A percentile compares a stretch with the other conserved stretches of the same genome.
These are phyloP conservation scores for Trididemnum miniatum DNA, from an alignment of 23 tunicate genomes.

Conservation along the genomic window DNA sequence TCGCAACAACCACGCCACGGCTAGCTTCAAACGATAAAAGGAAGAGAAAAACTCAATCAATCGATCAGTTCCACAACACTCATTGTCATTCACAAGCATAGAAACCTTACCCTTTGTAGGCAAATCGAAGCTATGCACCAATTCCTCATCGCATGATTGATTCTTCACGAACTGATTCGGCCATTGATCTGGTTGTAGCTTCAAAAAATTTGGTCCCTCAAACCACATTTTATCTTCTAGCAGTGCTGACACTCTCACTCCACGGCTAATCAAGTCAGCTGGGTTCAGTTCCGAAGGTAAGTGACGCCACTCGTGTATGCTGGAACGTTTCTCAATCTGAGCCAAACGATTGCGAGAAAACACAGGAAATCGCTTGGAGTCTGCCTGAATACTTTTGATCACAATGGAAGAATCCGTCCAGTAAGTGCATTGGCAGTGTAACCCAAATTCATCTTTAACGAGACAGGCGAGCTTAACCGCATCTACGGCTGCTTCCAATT, in stretches of 20 bases:
- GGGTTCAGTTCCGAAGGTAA: conserved; percentile 9
- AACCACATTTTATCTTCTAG: not conserved
- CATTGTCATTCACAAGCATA: not conserved
- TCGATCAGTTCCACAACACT: not conserved
- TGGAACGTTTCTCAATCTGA: not conserved
- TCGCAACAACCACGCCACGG: conserved; percentile 2
- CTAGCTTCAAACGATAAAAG: conserved; percentile 1
- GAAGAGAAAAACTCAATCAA: not conserved
- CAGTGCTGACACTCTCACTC: not conserved
- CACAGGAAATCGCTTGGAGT: conserved; percentile 6
- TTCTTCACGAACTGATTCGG: not conserved
- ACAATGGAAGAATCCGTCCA: conserved; percentile 40
- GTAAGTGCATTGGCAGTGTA: not conserved
- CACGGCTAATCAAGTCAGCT: conserved; percentile 11
- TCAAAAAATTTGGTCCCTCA: conserved; percentile 16
- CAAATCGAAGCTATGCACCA: not conserved
- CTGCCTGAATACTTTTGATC: not conserved
- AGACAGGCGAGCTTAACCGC: not conserved
- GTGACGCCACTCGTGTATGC: conserved; percentile 25
- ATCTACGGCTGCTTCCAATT: too few relatives aligned
- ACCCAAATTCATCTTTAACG: conserved; percentile 1
- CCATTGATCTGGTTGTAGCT: not conserved
- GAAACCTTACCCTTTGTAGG: not conserved
- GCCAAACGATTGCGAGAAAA: conserved; percentile 17
- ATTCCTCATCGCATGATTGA: not conserved